Base-by-base conservation (phyloP, 2,797 vertebrate genomes). In the Trematomus bernacchii region DNA sequence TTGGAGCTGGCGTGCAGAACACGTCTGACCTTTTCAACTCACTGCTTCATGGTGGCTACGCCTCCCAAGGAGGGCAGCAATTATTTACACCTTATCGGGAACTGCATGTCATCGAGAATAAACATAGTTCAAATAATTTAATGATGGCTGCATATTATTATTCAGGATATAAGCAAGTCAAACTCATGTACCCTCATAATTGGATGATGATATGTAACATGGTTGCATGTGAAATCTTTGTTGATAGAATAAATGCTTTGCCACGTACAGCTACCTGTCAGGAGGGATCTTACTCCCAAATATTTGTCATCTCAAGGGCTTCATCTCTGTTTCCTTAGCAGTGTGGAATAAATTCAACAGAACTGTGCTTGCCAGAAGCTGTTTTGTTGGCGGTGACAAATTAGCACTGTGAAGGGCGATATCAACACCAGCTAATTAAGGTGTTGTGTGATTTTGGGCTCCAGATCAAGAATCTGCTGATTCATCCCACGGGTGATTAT, bases 401-500 rank as follows among this genome's bases (percentile, higher is more conserved):
- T 92, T 90, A 91, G 74, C 64, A 42, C 53, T 81, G 85, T 86
- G 92, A 91, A 91, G 92, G 91, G 80, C 88, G 85, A 91, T 88
- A 91, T 89, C 88, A 87, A 87, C 90, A 90, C 85, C 82, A 82
- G 92, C 93, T 95, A 95, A 95, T 95, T 94, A 95, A 94, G 94
- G 93, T 94, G 94, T 94, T 77, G 89, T 95, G 90, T 94, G 93
- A 95, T 95, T 95, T 95, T 95, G 94, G 94, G 94, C 94, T 92
- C 84, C 79, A 76, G 94, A 94, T 95, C 94, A 95, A 94, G 91
- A 93, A 93, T 93, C 88, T 90, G 92, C 93, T 93, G 91, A 94
- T 87, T 94, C 93, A 94, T 94, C 93, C 92, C 91, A 87, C 67
- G 91, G 93, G 94, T 95, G 94, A 95, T 96, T 94, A 95, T 94